Evolutionary conservation across 2,113 vertebrate genomes (phyloP).

Genomic region (Mustelus asterias): DNA sequence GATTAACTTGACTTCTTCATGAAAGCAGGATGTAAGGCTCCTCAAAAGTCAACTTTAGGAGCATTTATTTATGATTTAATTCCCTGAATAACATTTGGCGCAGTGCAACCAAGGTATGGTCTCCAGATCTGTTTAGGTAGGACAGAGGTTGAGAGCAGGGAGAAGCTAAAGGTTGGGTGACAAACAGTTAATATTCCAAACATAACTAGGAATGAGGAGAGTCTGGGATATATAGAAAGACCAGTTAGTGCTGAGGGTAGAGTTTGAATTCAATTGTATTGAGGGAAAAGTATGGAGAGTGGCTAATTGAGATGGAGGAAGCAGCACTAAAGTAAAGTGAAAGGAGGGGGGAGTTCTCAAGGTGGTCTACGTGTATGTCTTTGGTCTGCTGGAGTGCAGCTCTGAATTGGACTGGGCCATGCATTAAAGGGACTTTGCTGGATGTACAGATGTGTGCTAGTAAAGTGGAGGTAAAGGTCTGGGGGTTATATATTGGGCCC

Average conservation of each 20-base stretch:
- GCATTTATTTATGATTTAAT: background rate
- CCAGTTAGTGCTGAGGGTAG: background rate
- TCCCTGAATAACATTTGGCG: background rate
- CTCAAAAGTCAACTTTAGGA: background rate
- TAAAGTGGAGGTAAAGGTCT: too few relatives aligned
- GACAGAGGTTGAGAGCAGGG: background rate
- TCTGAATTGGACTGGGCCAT: background rate
- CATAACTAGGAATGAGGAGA: background rate
- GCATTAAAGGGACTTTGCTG: background rate
- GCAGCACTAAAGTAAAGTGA: background rate
- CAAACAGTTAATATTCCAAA: background rate
- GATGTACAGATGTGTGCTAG: too few relatives aligned
- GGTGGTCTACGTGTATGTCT: background rate
- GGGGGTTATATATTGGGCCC: too few relatives aligned
- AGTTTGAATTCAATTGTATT: background rate
- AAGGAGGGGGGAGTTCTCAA: background rate
- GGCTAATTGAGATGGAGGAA: background rate
- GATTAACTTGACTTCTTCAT: background rate
- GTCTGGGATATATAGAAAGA: background rate
- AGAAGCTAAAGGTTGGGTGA: background rate
- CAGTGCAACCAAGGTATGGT: background rate
- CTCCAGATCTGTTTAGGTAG: background rate
- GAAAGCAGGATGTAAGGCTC: background rate
- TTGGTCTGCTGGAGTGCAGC: background rate
- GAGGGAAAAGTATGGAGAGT: background rate